Evolutionary conservation across 23 tunicate genomes (phyloP).

Genomic region (Phallusia fumigata): DNA sequence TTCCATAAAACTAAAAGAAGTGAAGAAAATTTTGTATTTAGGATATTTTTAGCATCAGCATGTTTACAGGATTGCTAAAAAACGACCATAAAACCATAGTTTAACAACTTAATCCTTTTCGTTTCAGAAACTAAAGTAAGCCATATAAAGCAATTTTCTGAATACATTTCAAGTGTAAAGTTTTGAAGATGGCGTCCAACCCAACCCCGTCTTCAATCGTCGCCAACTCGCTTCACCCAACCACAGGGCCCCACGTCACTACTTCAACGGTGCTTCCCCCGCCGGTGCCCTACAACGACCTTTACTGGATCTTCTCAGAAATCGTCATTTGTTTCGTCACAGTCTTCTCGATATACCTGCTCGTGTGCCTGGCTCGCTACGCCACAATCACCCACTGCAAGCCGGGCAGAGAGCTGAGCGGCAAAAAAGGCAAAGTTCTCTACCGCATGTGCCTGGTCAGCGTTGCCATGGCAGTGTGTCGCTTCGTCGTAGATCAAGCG

Average conservation of each 20-base stretch:
- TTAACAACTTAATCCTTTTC: neutral
- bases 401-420: conserved; percentile 77
- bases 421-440: conserved; percentile 63
- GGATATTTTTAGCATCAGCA: too few relatives aligned
- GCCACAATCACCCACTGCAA: conserved; percentile 54
- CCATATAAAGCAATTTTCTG: neutral
- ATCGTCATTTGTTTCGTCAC: conserved; percentile 34
- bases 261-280: neutral
- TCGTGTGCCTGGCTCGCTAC: conserved; percentile 60
- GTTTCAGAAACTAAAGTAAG: neutral
- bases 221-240: neutral
- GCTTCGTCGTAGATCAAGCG: conserved; percentile 63
- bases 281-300: conserved; percentile 28
- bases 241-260: neutral
- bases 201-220: neutral
- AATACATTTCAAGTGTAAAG: too few relatives aligned
- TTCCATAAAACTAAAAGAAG: too few relatives aligned
- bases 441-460: conserved; percentile 65
- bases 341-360: conserved; percentile 51
- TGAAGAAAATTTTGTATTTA: too few relatives aligned
- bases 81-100: too few relatives aligned
- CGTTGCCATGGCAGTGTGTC: conserved; percentile 58
- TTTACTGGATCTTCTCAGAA: conserved; percentile 75
- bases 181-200: neutral
- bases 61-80: too few relatives aligned